phyloP scores from a whole-genome alignment of 2,888 invertebrate species.

The Prostheceraeus crozeri region DNA sequence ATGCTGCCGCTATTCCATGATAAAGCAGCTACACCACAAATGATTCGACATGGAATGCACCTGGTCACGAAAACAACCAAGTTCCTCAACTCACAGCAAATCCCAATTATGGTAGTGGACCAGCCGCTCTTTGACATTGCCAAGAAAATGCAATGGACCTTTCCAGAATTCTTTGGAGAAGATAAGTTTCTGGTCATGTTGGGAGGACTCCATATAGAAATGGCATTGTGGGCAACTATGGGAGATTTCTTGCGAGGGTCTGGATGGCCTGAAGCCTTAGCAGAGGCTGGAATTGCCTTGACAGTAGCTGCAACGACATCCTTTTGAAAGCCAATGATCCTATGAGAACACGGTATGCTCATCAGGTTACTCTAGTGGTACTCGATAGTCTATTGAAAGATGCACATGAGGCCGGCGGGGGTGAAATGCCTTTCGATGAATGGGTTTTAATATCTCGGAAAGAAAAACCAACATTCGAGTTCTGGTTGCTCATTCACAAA shows the following conservation, averaged over 20 bases:
- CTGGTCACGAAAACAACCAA: conserved; percentile 36
- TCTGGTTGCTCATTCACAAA: conserved; percentile 31
- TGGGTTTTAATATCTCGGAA: conserved; percentile 2
- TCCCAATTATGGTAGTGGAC: conserved; percentile 35
- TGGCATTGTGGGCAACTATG: conserved; percentile 38
- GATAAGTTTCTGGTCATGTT: conserved; percentile 30
- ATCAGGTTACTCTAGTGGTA: conserved; percentile 35
- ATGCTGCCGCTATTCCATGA: conserved; percentile 35
- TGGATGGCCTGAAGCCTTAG: conserved; percentile 38
- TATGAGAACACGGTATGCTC: conserved; percentile 40
- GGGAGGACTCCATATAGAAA: conserved; percentile 24
- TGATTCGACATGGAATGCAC: conserved; percentile 37
- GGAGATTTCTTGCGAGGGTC: conserved; percentile 37
- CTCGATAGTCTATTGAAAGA: conserved; percentile 34
- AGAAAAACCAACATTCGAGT: conserved; percentile 35
- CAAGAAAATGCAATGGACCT: conserved; percentile 36
- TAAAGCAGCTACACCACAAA: conserved; percentile 33
- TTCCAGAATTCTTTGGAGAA: conserved; percentile 29
- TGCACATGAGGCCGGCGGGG: not conserved
- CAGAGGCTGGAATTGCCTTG: conserved; percentile 36
- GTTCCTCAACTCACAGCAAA: conserved; percentile 36
- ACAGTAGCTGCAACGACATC: conserved; percentile 40
- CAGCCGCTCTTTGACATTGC: conserved; percentile 37
- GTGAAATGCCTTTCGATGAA: not conserved
- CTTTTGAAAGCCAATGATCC: conserved; percentile 37